A percentile compares a stretch with the other conserved stretches of the same genome.
phyloP scores from a whole-genome alignment of 53 echinoderm and acorn worm species.

The Glandiceps talaboti region DNA sequence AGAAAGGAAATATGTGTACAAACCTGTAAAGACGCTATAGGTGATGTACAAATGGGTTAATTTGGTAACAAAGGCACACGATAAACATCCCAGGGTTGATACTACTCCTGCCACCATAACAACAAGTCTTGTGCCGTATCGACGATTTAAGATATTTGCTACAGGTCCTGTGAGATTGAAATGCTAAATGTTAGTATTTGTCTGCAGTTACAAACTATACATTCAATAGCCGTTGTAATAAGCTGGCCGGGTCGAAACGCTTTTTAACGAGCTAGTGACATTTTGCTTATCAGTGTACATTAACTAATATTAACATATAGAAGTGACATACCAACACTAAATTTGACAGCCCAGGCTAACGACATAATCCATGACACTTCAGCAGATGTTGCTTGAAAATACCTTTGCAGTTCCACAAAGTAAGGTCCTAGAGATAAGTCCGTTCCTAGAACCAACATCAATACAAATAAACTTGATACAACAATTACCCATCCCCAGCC shows the following conservation, averaged over 20 bases:
- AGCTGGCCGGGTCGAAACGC: no score
- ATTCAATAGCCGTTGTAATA: no score
- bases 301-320: no score
- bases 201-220: no score
- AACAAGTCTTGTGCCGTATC: neutral
- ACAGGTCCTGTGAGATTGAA: neutral
- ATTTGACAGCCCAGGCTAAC: neutral
- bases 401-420: neutral
- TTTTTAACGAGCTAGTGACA: no score
- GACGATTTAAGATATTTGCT: neutral
- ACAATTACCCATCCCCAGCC: neutral
- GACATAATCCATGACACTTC: neutral
- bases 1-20: no score
- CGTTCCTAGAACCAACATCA: neutral
- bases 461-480: neutral
- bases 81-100: neutral
- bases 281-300: no score
- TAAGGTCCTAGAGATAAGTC: neutral
- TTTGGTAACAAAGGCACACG: neutral
- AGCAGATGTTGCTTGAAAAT: neutral
- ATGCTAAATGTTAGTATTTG: no score
- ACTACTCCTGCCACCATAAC: neutral
- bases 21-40: neutral
- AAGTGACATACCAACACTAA: neutral
- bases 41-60: neutral